Evolutionary conservation across 2,888 invertebrate genomes (phyloP).

Genomic region (Malthinus seriepunctatus): DNA sequence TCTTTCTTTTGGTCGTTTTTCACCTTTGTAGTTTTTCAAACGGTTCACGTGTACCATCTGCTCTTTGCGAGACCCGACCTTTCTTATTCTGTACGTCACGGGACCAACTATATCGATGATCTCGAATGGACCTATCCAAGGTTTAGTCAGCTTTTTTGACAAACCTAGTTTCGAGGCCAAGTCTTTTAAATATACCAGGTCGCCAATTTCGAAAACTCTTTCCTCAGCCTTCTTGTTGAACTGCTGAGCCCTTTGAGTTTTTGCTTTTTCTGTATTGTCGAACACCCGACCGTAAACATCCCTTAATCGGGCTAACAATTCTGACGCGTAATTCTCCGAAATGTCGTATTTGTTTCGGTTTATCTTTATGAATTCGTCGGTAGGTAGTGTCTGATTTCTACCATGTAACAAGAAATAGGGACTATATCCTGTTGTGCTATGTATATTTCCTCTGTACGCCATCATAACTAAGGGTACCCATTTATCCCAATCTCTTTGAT

Average conservation of each 20-base stretch:
- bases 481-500: slow-evolving; percentile 39
- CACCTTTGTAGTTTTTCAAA: background rate
- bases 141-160: slow-evolving; percentile 11
- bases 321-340: slow-evolving; percentile 27
- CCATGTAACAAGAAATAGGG: slow-evolving; percentile 35
- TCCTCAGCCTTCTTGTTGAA: slow-evolving; percentile 15
- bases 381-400: slow-evolving; percentile 32
- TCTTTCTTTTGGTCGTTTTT: background rate
- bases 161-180: slow-evolving; percentile 6
- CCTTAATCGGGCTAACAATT: slow-evolving; percentile 10
- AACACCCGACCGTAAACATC: background rate
- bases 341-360: slow-evolving; percentile 21
- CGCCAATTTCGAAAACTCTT: slow-evolving; percentile 14
- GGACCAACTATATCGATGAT: slow-evolving; percentile 17
- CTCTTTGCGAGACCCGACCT: slow-evolving; percentile 6
- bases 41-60: slow-evolving; percentile 26
- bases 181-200: slow-evolving; percentile 24
- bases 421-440: slow-evolving; percentile 30
- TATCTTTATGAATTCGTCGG: slow-evolving; percentile 24
- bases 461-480: slow-evolving; percentile 38
- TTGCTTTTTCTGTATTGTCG: background rate
- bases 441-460: slow-evolving; percentile 30
- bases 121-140: slow-evolving; percentile 22
- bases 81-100: slow-evolving; percentile 7
- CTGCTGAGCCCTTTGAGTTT: slow-evolving; percentile 1